Percentiles rank a stretch among this genome's conserved stretches.
Conservation (phyloP, 2,797 vertebrate species). For the Otolemur crassicaudatus region DNA sequence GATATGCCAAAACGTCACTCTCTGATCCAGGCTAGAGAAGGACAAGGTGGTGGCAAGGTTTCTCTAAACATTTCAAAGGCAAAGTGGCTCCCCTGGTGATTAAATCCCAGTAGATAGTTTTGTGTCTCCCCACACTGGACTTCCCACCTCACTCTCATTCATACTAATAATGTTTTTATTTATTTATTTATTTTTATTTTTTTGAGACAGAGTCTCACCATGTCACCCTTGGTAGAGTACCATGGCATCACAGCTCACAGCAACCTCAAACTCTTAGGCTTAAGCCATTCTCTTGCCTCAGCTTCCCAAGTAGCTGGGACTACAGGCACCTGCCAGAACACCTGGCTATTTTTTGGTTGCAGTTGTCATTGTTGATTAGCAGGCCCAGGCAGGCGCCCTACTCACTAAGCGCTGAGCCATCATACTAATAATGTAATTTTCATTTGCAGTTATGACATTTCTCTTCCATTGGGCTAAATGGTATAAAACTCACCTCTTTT, state of each 20-base stretch:
- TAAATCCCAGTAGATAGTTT: neutral
- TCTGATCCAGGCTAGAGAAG: neutral
- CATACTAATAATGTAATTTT: neutral
- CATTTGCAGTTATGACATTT: neutral
- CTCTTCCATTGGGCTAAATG: neutral
- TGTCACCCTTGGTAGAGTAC: too few relatives aligned
- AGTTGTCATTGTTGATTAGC: too few relatives aligned
- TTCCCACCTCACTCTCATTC: neutral
- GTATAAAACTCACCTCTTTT: neutral
- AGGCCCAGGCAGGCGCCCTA: too few relatives aligned
- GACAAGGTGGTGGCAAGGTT: rapidly evolving
- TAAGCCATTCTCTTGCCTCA: too few relatives aligned
- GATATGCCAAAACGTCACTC: neutral
- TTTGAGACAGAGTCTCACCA: too few relatives aligned
- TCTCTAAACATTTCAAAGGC: neutral
- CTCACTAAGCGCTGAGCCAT: too few relatives aligned
- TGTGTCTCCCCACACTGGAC: neutral
- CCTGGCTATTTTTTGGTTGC: too few relatives aligned
- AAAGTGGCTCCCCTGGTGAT: neutral
- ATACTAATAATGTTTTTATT: neutral
- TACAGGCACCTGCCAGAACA: too few relatives aligned
- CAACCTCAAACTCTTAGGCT: too few relatives aligned
- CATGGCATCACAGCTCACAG: too few relatives aligned
- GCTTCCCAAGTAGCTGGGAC: too few relatives aligned
- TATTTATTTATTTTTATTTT: too few relatives aligned